A percentile compares a stretch with the other conserved stretches of the same genome.
These are phyloP conservation scores for Leuciscus waleckii DNA, from an alignment of 2,797 vertebrate species.

Conservation along the genomic window DNA sequence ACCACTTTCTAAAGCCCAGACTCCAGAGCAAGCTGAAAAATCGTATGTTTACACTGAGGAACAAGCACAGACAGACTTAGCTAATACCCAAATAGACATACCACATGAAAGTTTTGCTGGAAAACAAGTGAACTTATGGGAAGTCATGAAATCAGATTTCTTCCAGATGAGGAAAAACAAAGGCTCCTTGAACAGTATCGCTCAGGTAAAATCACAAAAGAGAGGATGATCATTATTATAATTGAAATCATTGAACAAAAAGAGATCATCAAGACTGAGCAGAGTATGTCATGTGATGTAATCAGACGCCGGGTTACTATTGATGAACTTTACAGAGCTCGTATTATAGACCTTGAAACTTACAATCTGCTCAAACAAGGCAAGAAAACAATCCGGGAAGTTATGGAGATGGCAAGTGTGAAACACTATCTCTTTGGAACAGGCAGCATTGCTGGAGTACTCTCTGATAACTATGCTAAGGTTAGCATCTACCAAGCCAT, in stretches of 20 bases:
- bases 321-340: conserved; percentile 89
- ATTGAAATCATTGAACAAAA: conserved; percentile 97
- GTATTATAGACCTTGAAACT: conserved; percentile 88
- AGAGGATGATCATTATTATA: conserved; percentile 94
- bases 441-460: conserved; percentile 89
- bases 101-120: conserved; percentile 85
- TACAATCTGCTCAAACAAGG: conserved; percentile 90
- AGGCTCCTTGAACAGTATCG: conserved; percentile 90
- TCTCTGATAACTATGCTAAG: conserved; percentile 84
- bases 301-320: conserved; percentile 89
- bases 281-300: conserved; percentile 84
- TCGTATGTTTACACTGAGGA: conserved; percentile 86
- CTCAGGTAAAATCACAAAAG: conserved; percentile 88
- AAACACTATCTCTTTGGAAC: conserved; percentile 91
- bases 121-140: conserved; percentile 86
- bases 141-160: conserved; percentile 90
- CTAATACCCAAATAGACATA: conserved; percentile 85
- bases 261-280: conserved; percentile 85
- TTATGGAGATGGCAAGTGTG: conserved; percentile 85
- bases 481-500: conserved; percentile 92
- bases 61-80: conserved; percentile 85
- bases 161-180: conserved; percentile 86
- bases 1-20: conserved; percentile 81
- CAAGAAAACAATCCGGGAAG: conserved; percentile 86
- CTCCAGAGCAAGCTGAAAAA: conserved; percentile 77